Conservation (phyloP, 2,113 vertebrate genomes). For the Apodemus speciosus region DNA sequence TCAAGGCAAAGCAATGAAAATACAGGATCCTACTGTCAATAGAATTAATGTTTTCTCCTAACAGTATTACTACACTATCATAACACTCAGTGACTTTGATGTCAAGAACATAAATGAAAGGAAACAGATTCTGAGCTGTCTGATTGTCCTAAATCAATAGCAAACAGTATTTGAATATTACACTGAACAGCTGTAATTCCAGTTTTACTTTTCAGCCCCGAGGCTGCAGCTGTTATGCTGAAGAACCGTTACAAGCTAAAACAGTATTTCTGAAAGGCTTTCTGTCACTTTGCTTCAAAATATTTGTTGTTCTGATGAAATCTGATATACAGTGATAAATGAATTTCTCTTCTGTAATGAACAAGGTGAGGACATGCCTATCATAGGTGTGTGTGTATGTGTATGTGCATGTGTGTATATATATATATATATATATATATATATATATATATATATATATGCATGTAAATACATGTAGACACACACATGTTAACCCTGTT, state of each 20-base stretch:
- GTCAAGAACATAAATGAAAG: conserved; percentile 56
- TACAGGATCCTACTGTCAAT: background rate
- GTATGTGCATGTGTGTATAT: too few species aligned
- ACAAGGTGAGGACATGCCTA: conserved; percentile 20
- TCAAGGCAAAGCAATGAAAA: background rate
- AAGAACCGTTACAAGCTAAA: conserved; percentile 65
- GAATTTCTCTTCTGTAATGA: conserved; percentile 20
- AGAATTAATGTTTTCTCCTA: background rate
- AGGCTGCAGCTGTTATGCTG: conserved; percentile 38
- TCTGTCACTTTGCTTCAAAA: conserved; percentile 61
- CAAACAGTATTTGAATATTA: conserved; percentile 69
- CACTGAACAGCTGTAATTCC: conserved; percentile 50
- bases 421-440: too few species aligned
- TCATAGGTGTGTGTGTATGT: background rate
- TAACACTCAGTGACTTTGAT: conserved; percentile 36
- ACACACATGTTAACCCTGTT: conserved; percentile 33
- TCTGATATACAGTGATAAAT: conserved; percentile 51
- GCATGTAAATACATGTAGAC: background rate
- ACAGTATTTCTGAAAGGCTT: conserved; percentile 66
- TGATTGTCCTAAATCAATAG: conserved; percentile 63
- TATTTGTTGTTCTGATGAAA: conserved; percentile 62
- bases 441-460: background rate
- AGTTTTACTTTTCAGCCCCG: conserved; percentile 62
- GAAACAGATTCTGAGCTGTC: conserved; percentile 42
- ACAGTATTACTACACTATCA: background rate